These are phyloP conservation scores for Myxocyprinus asiaticus DNA, from an alignment of 2,113 vertebrate species.

Conservation along the genomic window DNA sequence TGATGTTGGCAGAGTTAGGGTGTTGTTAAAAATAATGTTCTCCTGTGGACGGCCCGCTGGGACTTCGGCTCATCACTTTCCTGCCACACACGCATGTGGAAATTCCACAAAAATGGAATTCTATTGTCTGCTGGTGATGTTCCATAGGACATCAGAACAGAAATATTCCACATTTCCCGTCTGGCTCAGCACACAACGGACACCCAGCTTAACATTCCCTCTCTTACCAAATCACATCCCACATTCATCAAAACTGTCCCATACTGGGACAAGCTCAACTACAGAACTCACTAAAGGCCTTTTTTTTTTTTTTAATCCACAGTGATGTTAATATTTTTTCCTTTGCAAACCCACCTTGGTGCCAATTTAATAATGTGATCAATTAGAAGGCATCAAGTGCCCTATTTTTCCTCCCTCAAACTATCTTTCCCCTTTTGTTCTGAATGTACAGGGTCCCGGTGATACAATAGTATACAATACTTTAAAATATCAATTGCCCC, in stretches of 20 bases:
- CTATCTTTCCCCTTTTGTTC: no score
- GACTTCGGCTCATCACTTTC: slow-evolving; percentile 44
- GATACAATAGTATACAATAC: no score
- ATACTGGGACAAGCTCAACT: neutral
- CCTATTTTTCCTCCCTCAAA: neutral
- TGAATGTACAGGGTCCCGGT: no score
- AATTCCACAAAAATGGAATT: slow-evolving; percentile 38
- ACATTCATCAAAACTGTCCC: neutral
- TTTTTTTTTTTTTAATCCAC: neutral
- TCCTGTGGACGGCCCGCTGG: neutral
- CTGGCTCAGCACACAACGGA: neutral
- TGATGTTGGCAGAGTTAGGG: slow-evolving; percentile 10
- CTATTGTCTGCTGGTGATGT: slow-evolving; percentile 51
- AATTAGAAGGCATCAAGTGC: neutral
- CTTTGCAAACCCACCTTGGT: neutral
- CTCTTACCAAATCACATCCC: neutral
- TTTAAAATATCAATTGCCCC: no score
- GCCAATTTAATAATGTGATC: neutral
- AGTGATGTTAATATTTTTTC: neutral
- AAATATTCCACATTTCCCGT: slow-evolving; percentile 28
- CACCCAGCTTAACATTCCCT: slow-evolving; percentile 6
- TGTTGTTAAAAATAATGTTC: slow-evolving; percentile 18
- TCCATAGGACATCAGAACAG: slow-evolving; percentile 42
- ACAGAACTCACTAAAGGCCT: neutral
- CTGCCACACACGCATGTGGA: slow-evolving; percentile 46